Percentiles rank a stretch among this genome's conserved stretches.
phyloP scores from a whole-genome alignment of 1,140 invertebrate genomes.

The Asobara japonica region DNA sequence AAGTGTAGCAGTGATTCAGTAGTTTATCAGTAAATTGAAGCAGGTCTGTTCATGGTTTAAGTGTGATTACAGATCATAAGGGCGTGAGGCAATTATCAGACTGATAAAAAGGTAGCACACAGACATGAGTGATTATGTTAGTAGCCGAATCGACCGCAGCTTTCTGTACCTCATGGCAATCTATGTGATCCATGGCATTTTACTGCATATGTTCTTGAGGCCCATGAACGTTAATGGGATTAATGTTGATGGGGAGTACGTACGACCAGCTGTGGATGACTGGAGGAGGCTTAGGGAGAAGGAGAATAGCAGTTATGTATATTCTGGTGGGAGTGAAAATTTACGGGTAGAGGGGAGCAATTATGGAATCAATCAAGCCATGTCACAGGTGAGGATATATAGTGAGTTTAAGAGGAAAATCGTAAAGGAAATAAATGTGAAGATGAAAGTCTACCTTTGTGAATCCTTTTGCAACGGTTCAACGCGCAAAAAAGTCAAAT shows the following conservation, averaged over 20 bases:
- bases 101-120: neutral
- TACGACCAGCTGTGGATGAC: neutral
- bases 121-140: conserved; percentile 33
- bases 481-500: no score
- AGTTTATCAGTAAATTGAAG: no score
- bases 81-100: neutral
- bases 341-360: neutral
- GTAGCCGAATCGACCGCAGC: conserved; percentile 30
- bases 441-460: no score
- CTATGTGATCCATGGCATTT: conserved; percentile 35
- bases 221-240: conserved; percentile 1
- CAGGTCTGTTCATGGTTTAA: conserved; percentile 4
- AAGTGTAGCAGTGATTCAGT: no score
- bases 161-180: conserved; percentile 38
- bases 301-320: neutral
- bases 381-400: neutral
- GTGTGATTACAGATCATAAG: neutral
- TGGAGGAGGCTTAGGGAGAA: neutral
- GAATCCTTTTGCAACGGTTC: no score
- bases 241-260: neutral
- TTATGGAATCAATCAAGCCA: neutral
- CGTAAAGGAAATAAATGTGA: no score
- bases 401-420: neutral
- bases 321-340: neutral
- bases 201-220: conserved; percentile 32